A percentile compares a stretch with the other conserved stretches of the same genome.
Evolutionary conservation across 2,113 vertebrate species (phyloP).

Genomic region (Leuciscus idus): DNA sequence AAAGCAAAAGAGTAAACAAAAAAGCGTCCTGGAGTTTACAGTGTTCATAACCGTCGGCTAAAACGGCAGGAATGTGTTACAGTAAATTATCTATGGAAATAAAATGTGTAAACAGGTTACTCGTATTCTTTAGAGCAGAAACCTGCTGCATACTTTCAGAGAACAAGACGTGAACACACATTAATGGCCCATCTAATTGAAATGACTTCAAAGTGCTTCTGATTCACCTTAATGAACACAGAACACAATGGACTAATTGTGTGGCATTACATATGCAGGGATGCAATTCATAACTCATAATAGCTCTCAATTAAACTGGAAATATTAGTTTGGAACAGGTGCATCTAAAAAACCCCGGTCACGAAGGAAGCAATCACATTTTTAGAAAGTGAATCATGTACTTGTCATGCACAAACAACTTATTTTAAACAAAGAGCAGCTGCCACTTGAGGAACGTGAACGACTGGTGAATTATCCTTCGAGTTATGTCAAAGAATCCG

Average conservation of each 20-base stretch:
- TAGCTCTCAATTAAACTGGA: background rate
- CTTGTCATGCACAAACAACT: background rate
- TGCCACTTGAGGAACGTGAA: background rate
- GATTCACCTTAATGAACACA: background rate
- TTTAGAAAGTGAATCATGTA: background rate
- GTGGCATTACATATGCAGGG: background rate
- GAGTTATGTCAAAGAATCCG: background rate
- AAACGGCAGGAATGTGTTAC: background rate
- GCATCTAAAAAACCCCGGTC: background rate
- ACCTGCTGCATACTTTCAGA: background rate
- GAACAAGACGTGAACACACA: background rate
- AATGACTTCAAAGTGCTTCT: background rate
- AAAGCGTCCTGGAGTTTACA: background rate
- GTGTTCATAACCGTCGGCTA: background rate
- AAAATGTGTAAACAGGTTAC: background rate
- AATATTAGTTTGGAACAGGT: slow-evolving; percentile 1
- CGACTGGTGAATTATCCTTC: background rate
- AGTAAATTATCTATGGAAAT: background rate
- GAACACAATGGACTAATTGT: background rate
- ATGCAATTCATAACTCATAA: background rate
- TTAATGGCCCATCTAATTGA: background rate
- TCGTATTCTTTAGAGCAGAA: background rate
- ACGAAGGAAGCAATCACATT: background rate
- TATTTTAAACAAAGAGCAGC: background rate
- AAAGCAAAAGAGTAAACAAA: background rate